A percentile compares a stretch with the other conserved stretches of the same genome.
These are phyloP conservation scores for Melopsittacus undulatus DNA, from an alignment of 2,797 vertebrate genomes.

Conservation along the genomic window DNA sequence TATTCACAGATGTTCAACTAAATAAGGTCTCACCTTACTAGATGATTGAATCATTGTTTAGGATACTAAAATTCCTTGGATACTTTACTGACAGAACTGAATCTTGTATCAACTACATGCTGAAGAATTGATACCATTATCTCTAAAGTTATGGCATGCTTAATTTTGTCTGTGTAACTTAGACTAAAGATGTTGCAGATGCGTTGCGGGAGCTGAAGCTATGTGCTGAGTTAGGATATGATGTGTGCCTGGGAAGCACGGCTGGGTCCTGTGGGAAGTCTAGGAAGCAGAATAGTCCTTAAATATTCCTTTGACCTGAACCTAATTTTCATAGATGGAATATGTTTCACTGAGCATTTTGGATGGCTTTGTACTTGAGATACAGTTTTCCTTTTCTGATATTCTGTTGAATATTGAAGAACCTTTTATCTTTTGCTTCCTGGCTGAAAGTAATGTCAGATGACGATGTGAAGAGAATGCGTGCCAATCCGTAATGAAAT, in stretches of 20 bases:
- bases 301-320: constrained; percentile 20
- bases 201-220: not conserved
- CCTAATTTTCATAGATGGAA: constrained; percentile 12
- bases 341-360: not conserved
- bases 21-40: not conserved
- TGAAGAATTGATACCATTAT: not conserved
- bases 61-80: not conserved
- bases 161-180: not conserved
- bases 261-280: not conserved
- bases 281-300: not conserved
- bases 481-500: constrained; percentile 39
- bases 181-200: not conserved
- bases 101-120: not conserved
- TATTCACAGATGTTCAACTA: not conserved
- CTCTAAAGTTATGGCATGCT: not conserved
- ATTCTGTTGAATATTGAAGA: constrained; percentile 14
- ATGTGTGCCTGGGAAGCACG: not conserved
- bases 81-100: not conserved
- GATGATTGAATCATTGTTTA: not conserved
- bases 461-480: not conserved
- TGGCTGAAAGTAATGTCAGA: constrained; percentile 31
- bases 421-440: constrained; percentile 14
- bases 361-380: not conserved
- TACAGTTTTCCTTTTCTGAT: not conserved
- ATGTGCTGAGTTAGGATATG: not conserved